Evolutionary conservation across 2,113 vertebrate genomes (phyloP).

Genomic region (Leptobrachium leishanense): DNA sequence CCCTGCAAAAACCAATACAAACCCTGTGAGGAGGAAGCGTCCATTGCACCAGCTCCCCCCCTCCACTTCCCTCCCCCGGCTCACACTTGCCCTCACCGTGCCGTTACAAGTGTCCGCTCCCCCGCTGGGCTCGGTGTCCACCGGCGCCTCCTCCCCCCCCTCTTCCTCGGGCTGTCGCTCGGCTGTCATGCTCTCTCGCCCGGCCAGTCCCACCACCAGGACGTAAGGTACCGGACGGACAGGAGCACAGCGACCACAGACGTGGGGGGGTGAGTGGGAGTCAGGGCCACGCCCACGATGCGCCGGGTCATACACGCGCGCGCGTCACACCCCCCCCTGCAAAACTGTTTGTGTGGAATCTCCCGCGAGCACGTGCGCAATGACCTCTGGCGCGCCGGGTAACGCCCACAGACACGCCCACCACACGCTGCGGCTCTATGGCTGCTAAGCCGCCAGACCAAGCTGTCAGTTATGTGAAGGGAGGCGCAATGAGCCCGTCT

Average conservation of each 20-base stretch:
- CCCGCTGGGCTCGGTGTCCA: neutral
- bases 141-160: conserved; percentile 3
- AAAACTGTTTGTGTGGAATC: neutral
- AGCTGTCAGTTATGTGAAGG: too few relatives aligned
- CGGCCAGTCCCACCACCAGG: neutral
- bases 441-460: too few relatives aligned
- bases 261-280: neutral
- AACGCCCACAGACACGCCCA: neutral
- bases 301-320: neutral
- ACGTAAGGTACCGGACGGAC: neutral
- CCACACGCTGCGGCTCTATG: too few relatives aligned
- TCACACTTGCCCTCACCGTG: conserved; percentile 22
- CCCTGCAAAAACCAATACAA: too few relatives aligned
- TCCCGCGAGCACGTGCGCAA: neutral
- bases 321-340: neutral
- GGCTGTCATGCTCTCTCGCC: neutral
- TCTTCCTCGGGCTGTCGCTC: conserved; percentile 49
- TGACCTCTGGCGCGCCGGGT: neutral
- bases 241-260: neutral
- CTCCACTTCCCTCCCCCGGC: conserved; percentile 1
- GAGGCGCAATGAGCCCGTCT: too few relatives aligned
- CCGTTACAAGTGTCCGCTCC: neutral
- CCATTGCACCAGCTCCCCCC: neutral
- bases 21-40: too few relatives aligned
- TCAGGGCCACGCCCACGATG: neutral